Base-by-base conservation (phyloP, 1,140 invertebrate species). In the Conus betulinus region DNA sequence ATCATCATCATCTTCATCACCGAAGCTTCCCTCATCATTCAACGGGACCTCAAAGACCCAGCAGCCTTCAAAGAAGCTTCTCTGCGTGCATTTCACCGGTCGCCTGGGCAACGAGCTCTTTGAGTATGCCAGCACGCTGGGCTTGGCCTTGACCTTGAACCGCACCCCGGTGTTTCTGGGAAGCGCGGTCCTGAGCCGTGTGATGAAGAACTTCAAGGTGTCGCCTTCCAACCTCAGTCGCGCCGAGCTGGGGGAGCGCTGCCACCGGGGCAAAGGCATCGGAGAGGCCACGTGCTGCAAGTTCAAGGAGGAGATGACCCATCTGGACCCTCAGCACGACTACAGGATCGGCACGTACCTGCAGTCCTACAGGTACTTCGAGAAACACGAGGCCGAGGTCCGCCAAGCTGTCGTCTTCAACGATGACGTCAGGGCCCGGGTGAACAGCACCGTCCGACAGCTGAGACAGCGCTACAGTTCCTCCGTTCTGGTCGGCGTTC, bases 321-420 rank as follows among this genome's bases (percentile, higher is more conserved):
- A 90, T 15, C 39, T 93, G 55, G 63, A 89, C n/a, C 63, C 27
- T 1, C 57, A 84, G 15, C 85, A 87, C 23, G 89, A 91, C 57
- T 87, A 87, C 71, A 85, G 83, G 23, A 79, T 93, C 1, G 84
- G 83, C 55, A 85, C 88, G 0, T 92, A 92, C 83, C 91, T 93
- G 27, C 90, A 93, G 82, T 92, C 91, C 4, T 93, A 92, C 92
- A 90, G 90, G 76, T 94, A 94, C 84, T 94, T 92, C 74, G 87
- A 89, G 15, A 71, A 91, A 15, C 78, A 90, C 25, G 60, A 87
- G 57, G n/a, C 90, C 3, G 71, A 53, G 3, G 60, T 94, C n/a
- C 82, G 89, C 23, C n/a, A 91, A 60, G 87, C 88, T 7, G 89
- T 94, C 13, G 87, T 53, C 76, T 92, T 94, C 76, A 90, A 90